Conservation (phyloP, 2,797 vertebrate species). For the Sebastes trivittatus region DNA sequence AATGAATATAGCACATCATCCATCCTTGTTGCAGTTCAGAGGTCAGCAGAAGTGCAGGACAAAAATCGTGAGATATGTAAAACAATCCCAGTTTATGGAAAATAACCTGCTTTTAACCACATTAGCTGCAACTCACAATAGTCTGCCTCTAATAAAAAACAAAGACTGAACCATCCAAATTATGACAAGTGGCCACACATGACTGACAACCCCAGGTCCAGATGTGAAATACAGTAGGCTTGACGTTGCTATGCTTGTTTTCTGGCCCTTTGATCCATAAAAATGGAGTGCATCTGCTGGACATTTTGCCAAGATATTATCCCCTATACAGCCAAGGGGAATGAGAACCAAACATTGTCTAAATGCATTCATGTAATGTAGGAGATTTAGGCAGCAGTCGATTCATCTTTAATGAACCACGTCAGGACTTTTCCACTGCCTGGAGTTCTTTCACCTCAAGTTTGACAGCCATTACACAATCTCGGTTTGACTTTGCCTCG, state of each 20-base stretch:
- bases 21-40: constrained; percentile 16
- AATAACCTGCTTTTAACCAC: constrained; percentile 22
- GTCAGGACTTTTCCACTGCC: constrained; percentile 29
- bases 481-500: not conserved
- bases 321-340: not conserved
- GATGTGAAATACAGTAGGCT: constrained; percentile 57
- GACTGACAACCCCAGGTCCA: constrained; percentile 41
- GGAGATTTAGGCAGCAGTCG: constrained; percentile 15
- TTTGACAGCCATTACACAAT: constrained; percentile 25
- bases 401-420: constrained; percentile 47
- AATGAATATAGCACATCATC: constrained; percentile 42
- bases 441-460: constrained; percentile 32
- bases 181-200: constrained; percentile 27
- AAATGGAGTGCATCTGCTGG: constrained; percentile 59
- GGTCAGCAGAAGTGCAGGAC: constrained; percentile 25
- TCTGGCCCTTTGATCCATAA: constrained; percentile 59
- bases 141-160: constrained; percentile 30
- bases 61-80: constrained; percentile 35
- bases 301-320: constrained; percentile 34
- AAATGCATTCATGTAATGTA: constrained; percentile 25
- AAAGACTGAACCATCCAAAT: constrained; percentile 20
- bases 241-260: constrained; percentile 27
- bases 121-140: constrained; percentile 23
- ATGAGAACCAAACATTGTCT: constrained; percentile 41
- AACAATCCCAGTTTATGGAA: constrained; percentile 29